These are phyloP conservation scores for Epizoanthus illoricatus DNA, from an alignment of 92 coral and sea anemone species.

Conservation along the genomic window DNA sequence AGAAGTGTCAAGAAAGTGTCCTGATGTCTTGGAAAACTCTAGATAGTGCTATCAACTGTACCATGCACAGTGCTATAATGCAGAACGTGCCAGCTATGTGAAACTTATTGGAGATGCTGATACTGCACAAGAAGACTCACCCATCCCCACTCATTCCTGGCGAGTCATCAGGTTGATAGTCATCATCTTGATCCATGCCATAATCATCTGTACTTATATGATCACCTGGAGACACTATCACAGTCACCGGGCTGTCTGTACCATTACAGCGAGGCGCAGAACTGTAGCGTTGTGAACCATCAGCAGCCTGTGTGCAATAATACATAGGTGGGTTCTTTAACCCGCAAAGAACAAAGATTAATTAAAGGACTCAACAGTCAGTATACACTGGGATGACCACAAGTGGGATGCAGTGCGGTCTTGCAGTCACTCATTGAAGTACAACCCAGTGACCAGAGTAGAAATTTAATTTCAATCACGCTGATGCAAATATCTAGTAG, in stretches of 20 bases:
- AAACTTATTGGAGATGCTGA: no score
- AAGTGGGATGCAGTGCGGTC: background rate
- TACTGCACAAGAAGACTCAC: constrained; percentile 45
- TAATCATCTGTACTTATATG: constrained; percentile 73
- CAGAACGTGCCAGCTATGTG: no score
- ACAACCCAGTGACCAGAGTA: no score
- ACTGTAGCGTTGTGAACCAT: constrained; percentile 54
- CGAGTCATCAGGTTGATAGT: constrained; percentile 65
- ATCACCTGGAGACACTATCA: constrained; percentile 86
- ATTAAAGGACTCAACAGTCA: background rate
- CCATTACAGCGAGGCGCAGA: constrained; percentile 88
- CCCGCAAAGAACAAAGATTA: constrained; percentile 28
- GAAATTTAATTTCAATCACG: no score
- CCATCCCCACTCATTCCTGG: constrained; percentile 71
- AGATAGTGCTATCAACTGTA: no score
- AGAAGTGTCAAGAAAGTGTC: no score
- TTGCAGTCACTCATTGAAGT: no score
- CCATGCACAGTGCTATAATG: no score
- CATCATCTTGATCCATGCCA: constrained; percentile 64
- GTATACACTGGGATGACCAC: background rate
- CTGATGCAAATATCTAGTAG: no score
- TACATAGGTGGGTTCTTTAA: constrained; percentile 26
- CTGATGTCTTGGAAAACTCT: no score
- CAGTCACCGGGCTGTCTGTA: constrained; percentile 87
- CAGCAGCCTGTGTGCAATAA: constrained; percentile 47